These are phyloP conservation scores for Dendropsophus ebraccatus DNA, from an alignment of 2,113 vertebrate genomes.

Conservation along the genomic window DNA sequence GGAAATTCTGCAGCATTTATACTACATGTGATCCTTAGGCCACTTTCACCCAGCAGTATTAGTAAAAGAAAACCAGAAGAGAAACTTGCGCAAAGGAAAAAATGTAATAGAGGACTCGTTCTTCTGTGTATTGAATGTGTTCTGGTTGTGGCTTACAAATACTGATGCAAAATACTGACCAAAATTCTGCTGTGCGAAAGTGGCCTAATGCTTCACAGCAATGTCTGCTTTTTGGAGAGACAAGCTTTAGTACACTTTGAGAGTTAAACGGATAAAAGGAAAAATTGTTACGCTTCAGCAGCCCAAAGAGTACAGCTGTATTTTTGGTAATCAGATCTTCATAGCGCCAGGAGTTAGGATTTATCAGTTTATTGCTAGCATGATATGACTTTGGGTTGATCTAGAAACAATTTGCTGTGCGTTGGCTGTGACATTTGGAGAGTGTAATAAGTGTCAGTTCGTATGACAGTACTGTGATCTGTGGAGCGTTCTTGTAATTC, in stretches of 20 bases:
- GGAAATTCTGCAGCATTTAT: too few relatives aligned
- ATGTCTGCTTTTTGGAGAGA: neutral
- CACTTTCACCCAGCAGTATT: too few relatives aligned
- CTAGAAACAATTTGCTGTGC: constrained; percentile 57
- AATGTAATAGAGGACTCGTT: too few relatives aligned
- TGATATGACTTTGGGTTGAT: constrained; percentile 57
- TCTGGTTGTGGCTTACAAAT: too few relatives aligned
- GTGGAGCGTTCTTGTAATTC: constrained; percentile 60
- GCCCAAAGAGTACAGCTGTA: neutral
- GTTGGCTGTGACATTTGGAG: constrained; percentile 58
- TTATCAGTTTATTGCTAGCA: constrained; percentile 53
- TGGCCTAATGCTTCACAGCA: neutral
- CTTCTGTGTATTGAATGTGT: too few relatives aligned
- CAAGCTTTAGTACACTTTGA: neutral
- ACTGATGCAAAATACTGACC: too few relatives aligned
- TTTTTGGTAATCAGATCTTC: constrained; percentile 50
- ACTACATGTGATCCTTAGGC: too few relatives aligned
- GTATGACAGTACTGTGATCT: constrained; percentile 61
- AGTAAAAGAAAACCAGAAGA: too few relatives aligned
- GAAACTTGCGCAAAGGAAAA: too few relatives aligned
- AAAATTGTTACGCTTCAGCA: neutral
- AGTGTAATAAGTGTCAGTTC: constrained; percentile 60
- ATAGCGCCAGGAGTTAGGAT: constrained; percentile 34
- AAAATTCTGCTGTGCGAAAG: too few relatives aligned
- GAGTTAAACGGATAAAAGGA: constrained; percentile 14